phyloP scores from a whole-genome alignment of 2,113 vertebrate genomes.

The Osmerus mordax region DNA sequence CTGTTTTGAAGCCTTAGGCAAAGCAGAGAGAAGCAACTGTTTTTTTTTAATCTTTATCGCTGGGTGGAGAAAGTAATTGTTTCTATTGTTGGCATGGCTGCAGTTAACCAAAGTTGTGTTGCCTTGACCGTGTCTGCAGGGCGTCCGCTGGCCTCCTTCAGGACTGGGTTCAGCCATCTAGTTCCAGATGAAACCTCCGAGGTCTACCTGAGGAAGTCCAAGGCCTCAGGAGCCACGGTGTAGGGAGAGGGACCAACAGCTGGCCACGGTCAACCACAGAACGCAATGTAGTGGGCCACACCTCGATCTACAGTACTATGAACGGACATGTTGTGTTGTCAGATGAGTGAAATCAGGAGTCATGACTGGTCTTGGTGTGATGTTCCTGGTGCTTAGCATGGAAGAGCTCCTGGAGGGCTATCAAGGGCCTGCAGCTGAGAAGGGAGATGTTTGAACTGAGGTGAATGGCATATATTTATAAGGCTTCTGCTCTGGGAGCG shows the following conservation, averaged over 20 bases:
- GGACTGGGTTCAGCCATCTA: slow-evolving; percentile 74
- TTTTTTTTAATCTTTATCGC: too few relatives aligned
- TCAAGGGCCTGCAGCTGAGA: slow-evolving; percentile 13
- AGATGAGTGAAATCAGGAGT: too few relatives aligned
- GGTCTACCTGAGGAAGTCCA: slow-evolving; percentile 77
- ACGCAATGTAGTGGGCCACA: not conserved
- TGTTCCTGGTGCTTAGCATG: too few relatives aligned
- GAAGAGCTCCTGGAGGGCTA: too few relatives aligned
- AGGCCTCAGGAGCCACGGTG: slow-evolving; percentile 47
- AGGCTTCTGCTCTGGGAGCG: slow-evolving; percentile 61
- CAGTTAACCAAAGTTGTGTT: not conserved
- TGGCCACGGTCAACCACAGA: not conserved
- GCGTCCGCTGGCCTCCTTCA: slow-evolving; percentile 78
- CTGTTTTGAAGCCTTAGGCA: slow-evolving; percentile 8
- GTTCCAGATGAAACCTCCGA: slow-evolving; percentile 74
- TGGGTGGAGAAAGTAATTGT: too few relatives aligned
- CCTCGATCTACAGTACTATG: not conserved
- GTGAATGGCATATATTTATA: slow-evolving; percentile 76
- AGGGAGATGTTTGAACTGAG: slow-evolving; percentile 54
- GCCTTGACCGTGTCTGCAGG: slow-evolving; percentile 64
- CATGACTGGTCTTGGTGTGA: too few relatives aligned
- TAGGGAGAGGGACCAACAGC: slow-evolving; percentile 30
- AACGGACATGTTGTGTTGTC: not conserved
- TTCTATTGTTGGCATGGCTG: too few relatives aligned
- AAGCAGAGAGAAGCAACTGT: too few relatives aligned